Evolutionary conservation across 2,888 invertebrate genomes (phyloP), one percentile per base, ranked within the genome.

Genomic region (Aromia moschata): DNA sequence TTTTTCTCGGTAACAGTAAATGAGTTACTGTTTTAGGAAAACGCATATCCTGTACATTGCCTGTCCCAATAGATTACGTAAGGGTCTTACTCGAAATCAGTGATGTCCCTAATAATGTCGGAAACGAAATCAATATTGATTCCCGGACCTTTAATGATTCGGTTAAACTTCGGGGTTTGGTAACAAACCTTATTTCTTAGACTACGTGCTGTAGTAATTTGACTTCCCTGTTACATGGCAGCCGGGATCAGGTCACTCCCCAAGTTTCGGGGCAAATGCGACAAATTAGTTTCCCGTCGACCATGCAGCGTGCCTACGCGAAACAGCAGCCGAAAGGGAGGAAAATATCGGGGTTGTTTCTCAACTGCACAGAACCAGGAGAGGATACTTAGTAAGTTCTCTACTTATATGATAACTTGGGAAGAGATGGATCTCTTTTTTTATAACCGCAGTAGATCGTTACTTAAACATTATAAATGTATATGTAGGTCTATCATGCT

Each of bases 251-350:
- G 70, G 71, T 70, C 71, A 70, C 70, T 67, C 70, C 69, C 67
- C 66, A 60, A 69, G 72, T 74, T 75, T 69, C 65, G 71, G 70
- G 70, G 68, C 69, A 70, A 70, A 72, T 70, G 69, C 72, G 73
- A 74, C 74, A 75, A 75, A 74, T 75, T 74, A 73, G 72, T 72
- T 72, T 71, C 64, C 69, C 67, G 64, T 58, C 60, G 58, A 53
- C 57, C 55, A 51, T 41, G 47, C 60, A 60, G 57, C 52, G 57
- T 59, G 54, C 54, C 54, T 60, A 53, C 56, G 47, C 59, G 57
- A 58, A 51, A 55, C 58, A 62, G 53, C 38, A 36, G n/a, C 52
- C 20, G 46, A 57, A n/a, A 44, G 52, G 52, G 52, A 33, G 11
- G 14, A 17, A 10, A 2, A 16, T 17, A 5, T 4, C 15, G 38